These are phyloP conservation scores for Taeniopygia guttata DNA, from an alignment of 2,797 vertebrate genomes.

Conservation along the genomic window DNA sequence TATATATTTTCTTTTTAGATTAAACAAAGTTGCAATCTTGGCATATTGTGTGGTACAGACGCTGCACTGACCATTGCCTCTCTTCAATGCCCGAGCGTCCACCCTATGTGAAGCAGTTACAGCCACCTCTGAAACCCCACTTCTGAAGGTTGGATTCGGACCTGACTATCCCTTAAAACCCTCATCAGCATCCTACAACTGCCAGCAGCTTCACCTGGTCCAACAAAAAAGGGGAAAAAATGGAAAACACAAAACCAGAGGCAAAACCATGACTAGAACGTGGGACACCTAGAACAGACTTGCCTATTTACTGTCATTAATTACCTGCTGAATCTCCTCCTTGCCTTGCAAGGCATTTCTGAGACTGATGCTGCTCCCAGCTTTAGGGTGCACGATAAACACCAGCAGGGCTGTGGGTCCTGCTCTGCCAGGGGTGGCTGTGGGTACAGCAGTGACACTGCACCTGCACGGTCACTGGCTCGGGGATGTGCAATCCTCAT, in stretches of 20 bases:
- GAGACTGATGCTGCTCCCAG: not conserved
- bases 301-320: not conserved
- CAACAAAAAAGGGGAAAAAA: not conserved
- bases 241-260: not conserved
- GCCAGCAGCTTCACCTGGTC: not conserved
- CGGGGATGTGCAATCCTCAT: rapidly evolving
- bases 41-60: not conserved
- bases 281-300: not conserved
- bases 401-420: not conserved
- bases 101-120: not conserved
- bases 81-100: not conserved
- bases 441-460: not conserved
- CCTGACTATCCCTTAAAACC: not conserved
- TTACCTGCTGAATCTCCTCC: not conserved
- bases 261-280: not conserved
- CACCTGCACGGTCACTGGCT: not conserved
- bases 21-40: conserved; percentile 27
- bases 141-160: not conserved
- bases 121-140: not conserved
- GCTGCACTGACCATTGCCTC: not conserved
- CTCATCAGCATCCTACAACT: not conserved
- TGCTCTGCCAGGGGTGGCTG: not conserved
- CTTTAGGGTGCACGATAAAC: not conserved
- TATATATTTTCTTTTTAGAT: not conserved
- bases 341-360: not conserved